Base-by-base conservation (phyloP, 2,113 vertebrate species). In the Microtus pennsylvanicus region DNA sequence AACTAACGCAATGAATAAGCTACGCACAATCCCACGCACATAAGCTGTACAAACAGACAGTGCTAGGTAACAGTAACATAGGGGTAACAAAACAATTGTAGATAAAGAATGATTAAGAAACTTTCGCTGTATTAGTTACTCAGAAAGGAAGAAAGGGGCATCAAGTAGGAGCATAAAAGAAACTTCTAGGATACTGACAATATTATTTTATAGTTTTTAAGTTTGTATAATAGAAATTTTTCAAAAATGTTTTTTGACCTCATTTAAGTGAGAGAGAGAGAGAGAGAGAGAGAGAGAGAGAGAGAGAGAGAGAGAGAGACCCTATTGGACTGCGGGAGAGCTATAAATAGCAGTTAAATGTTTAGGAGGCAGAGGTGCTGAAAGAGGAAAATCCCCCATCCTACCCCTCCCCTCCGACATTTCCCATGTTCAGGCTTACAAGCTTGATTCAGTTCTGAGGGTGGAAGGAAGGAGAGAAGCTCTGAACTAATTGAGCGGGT, bases 1-100 rank as follows among this genome's bases (percentile, higher is more conserved):
- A 96, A 89, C 38, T 91, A n/a, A 74, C 61, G 92, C 52, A 94
- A 93, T 12, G 74, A 80, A 28, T 30, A 93, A 94, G 92, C 80
- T 55, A 87, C 7, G 30, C 5, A 93, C 76, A 38, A 77, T 55
- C 55, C 35, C 5, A 55, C 74, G n/a, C 94, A 77, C 16, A 81
- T 89, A 38, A 92, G 35, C 80, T 82, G 28, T 42, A 75, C 72
- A 92, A 61, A 1, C 38, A 87, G 88, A 55, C 33, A 94, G 72
- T 91, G 78, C 96, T 45, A 91, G 50, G 76, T 3, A 70, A 74
- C 45, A 21, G 80, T 76, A 45, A n/a, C 33, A 93, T 83, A 89
- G 13, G 69, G 65, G 92, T 17, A 65, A 85, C 35, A 74, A 94
- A 42, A 28, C 38, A 87, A 28, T 82, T 96, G 58, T 69, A 96